Evolutionary conservation across 2,113 vertebrate genomes (phyloP), one percentile per base, ranked within the genome.

Genomic region (Nyctereutes procyonoides): DNA sequence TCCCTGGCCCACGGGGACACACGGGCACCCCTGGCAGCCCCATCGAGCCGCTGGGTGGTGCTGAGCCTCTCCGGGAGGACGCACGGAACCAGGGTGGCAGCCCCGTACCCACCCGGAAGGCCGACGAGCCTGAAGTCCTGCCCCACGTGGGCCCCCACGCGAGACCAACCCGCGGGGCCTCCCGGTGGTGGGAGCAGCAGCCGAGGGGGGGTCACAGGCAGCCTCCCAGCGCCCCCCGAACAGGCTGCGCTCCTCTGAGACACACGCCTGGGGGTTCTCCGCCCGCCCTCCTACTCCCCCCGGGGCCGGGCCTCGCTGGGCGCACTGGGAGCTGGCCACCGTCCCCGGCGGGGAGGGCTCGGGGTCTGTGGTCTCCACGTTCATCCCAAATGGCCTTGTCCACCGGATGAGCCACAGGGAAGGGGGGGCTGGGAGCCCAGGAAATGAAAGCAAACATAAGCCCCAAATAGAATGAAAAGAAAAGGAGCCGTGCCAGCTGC

Each of bases 341-440:
- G 38, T 30, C 82, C 24, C 11, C 0, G 1, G 67, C 0, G 16
- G 1, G 3, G 6, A 3, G 69, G 69, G 3, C 32, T 7, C 1
- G 35, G 26, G 11, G 2, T 53, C 65, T 19, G 30, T 43, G 1
- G 24, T 24, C 79, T 48, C 73, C 0, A 1, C 71, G 28, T 56
- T n/a, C 69, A 58, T 82, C 94, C 8, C 28, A 48, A 48, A 55
- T 13, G 79, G 62, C 84, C 94, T 58, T 76, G 87, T 32, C 67
- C 43, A 2, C 38, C 8, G 51, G n/a, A 22, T 1, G 67, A 80
- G 83, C 67, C 73, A 60, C 35, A 1, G 60, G 53, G 48, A 8
- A 22, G 15, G 20, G 56, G 38, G 79, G n/a, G 56, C 32, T 4
- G 76, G 80, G 67, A 58, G n/a, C 30, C 17, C 58, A 58, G 87